These are phyloP conservation scores for Lumbricus terrestris DNA, from an alignment of 2,888 invertebrate genomes.

Conservation along the genomic window DNA sequence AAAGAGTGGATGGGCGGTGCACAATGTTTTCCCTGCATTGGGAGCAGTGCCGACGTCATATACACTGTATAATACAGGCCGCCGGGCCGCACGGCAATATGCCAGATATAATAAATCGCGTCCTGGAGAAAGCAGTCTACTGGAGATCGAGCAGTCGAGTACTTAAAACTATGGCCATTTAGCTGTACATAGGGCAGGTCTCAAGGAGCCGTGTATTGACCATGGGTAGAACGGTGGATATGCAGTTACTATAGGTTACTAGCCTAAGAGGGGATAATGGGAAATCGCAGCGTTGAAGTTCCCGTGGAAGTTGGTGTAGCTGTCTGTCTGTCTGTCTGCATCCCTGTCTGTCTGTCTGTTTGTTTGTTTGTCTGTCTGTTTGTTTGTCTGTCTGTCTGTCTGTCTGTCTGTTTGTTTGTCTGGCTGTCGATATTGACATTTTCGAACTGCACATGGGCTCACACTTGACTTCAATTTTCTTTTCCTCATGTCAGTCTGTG, in stretches of 20 bases:
- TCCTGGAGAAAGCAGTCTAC: background rate
- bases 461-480: too few species aligned
- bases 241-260: background rate
- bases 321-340: background rate
- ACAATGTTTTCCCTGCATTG: background rate
- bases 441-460: too few species aligned
- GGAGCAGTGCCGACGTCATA: background rate
- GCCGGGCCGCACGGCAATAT: background rate
- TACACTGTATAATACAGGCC: too few species aligned
- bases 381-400: too few species aligned
- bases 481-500: too few species aligned
- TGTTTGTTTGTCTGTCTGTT: too few species aligned
- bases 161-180: background rate
- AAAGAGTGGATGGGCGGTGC: background rate
- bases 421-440: too few species aligned
- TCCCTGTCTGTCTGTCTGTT: too few species aligned
- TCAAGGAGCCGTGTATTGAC: background rate
- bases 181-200: background rate
- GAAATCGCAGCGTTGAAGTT: background rate
- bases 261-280: too few species aligned
- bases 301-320: background rate
- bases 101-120: conserved; percentile 3
- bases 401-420: too few species aligned
- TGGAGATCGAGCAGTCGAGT: background rate
- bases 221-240: background rate